A percentile compares a stretch with the other conserved stretches of the same genome.
phyloP scores from a whole-genome alignment of 1,140 invertebrate species.

The Myzus persicae region DNA sequence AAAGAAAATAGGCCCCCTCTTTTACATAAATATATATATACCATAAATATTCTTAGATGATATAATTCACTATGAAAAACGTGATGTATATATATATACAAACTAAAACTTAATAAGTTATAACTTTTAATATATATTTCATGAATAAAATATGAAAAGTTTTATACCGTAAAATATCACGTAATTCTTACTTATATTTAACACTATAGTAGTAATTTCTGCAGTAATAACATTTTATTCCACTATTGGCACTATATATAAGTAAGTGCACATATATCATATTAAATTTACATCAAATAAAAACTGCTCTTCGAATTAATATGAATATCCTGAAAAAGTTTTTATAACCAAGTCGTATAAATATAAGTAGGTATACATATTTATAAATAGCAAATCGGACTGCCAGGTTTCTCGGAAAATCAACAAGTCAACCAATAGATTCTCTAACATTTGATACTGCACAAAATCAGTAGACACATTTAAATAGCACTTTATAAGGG shows the following conservation, averaged over 20 bases:
- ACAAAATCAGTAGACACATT: neutral
- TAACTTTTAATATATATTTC: neutral
- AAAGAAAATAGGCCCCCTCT: neutral
- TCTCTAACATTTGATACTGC: neutral
- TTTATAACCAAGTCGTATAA: neutral
- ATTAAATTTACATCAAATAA: neutral
- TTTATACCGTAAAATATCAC: neutral
- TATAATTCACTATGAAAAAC: neutral
- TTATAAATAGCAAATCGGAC: neutral
- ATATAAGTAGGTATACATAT: too few species aligned
- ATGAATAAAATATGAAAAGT: neutral
- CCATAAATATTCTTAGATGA: neutral
- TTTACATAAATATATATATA: neutral
- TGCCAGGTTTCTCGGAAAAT: neutral
- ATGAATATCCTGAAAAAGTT: neutral
- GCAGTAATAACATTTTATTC: neutral
- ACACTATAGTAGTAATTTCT: neutral
- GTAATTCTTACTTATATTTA: neutral
- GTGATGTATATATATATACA: neutral
- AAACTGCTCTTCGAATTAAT: neutral
- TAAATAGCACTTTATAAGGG: neutral
- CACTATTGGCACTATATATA: too few species aligned
- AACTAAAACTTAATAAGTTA: neutral
- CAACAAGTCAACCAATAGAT: neutral
- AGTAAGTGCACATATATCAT: neutral